Evolutionary conservation across 2,888 invertebrate genomes (phyloP).

Genomic region (Microctonus aethiopoides): DNA sequence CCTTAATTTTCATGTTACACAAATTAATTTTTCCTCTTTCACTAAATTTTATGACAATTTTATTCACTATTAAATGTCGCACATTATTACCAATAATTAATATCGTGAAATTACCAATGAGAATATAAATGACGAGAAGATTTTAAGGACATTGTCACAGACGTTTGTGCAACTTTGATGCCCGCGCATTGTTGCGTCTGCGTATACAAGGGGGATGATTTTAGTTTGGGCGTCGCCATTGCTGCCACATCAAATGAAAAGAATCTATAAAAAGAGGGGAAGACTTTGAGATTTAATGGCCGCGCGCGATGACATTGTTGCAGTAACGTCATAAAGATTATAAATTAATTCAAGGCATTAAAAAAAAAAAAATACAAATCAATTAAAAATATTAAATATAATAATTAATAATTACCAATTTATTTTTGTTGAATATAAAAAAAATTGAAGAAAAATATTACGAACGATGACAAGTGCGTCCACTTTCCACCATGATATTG

Average conservation of each 20-base stretch:
- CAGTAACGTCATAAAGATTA: too few species aligned
- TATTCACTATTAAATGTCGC: too few species aligned
- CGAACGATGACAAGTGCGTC: slow-evolving; percentile 43
- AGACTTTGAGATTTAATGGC: slow-evolving; percentile 32
- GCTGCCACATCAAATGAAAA: slow-evolving; percentile 48
- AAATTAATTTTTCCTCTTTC: too few species aligned
- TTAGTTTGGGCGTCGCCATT: slow-evolving; percentile 63
- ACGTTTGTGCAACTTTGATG: slow-evolving; percentile 38
- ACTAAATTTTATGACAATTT: too few species aligned
- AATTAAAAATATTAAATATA: too few species aligned
- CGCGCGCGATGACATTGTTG: slow-evolving; percentile 37
- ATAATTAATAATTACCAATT: too few species aligned
- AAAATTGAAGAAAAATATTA: not conserved
- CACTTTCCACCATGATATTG: slow-evolving; percentile 58
- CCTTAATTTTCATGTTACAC: too few species aligned
- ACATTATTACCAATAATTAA: too few species aligned
- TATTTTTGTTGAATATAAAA: too few species aligned
- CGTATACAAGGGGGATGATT: slow-evolving; percentile 51
- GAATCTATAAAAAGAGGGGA: slow-evolving; percentile 33
- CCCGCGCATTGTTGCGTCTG: slow-evolving; percentile 53
- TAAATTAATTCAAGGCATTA: too few species aligned
- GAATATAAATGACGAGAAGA: not conserved
- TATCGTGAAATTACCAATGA: too few species aligned
- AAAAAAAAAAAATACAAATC: too few species aligned
- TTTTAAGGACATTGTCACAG: slow-evolving; percentile 39